Evolutionary conservation across 2,113 vertebrate genomes (phyloP).

Genomic region (Elgaria multicarinata): DNA sequence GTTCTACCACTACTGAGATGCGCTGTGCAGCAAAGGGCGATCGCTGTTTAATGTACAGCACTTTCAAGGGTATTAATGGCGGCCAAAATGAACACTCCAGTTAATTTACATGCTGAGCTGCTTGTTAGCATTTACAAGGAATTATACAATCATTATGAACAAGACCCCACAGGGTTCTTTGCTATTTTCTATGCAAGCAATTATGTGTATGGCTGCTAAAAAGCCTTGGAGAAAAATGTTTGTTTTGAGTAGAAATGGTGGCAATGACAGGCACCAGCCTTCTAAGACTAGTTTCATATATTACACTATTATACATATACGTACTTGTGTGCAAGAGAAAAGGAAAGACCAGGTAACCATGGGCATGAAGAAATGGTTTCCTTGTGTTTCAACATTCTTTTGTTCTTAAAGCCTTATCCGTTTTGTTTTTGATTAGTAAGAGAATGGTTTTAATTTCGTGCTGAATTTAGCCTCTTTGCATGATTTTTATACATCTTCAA

Average conservation of each 20-base stretch:
- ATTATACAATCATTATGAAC: slow-evolving; percentile 19
- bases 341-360: too few relatives aligned
- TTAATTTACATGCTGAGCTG: background rate
- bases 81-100: background rate
- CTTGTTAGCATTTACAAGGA: background rate
- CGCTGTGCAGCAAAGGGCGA: background rate
- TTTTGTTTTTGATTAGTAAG: too few relatives aligned
- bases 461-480: too few relatives aligned
- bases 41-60: background rate
- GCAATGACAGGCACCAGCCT: background rate
- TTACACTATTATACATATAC: background rate
- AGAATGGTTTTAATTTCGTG: too few relatives aligned
- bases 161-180: background rate
- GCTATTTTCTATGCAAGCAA: background rate
- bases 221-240: background rate
- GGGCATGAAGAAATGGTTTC: too few relatives aligned
- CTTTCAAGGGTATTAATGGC: background rate
- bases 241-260: background rate
- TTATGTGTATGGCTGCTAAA: background rate
- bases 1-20: background rate
- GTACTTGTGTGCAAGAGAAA: too few relatives aligned
- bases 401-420: too few relatives aligned
- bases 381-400: too few relatives aligned
- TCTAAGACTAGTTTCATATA: background rate
- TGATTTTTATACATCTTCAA: too few relatives aligned